Evolutionary conservation across 2,888 invertebrate species (phyloP).

Genomic region (Prionchulus punctatus): DNA sequence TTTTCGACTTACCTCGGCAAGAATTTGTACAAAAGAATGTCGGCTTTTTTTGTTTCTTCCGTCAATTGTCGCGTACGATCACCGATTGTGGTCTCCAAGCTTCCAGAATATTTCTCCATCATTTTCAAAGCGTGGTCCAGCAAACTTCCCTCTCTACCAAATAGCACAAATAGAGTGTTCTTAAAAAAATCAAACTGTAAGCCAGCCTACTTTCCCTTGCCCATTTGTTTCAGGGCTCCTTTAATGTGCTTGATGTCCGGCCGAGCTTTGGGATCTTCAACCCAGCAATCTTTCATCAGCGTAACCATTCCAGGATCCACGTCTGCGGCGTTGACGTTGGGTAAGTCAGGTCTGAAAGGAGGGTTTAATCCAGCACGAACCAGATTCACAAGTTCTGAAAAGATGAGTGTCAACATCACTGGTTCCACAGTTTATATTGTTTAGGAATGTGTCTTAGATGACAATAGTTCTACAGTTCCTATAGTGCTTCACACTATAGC

Average conservation of each 20-base stretch:
- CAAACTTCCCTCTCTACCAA: slow-evolving; percentile 70
- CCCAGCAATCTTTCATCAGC: slow-evolving; percentile 75
- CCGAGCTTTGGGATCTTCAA: slow-evolving; percentile 67
- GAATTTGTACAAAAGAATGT: slow-evolving; percentile 70
- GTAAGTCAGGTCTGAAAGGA: slow-evolving; percentile 8
- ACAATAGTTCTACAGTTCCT: too few species aligned
- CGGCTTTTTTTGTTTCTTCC: slow-evolving; percentile 91
- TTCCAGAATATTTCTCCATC: slow-evolving; percentile 93
- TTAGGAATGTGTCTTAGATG: too few species aligned
- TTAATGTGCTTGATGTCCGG: slow-evolving; percentile 72
- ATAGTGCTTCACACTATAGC: too few species aligned
- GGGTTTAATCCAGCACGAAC: slow-evolving; percentile 10
- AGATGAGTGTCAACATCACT: too few species aligned
- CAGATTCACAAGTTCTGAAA: slow-evolving; percentile 9
- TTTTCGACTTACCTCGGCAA: slow-evolving; percentile 2
- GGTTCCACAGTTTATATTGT: too few species aligned
- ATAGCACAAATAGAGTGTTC: too few species aligned
- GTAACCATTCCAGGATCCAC: slow-evolving; percentile 4
- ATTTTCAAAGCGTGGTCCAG: slow-evolving; percentile 94
- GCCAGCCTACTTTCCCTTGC: slow-evolving; percentile 57
- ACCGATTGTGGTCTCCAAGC: slow-evolving; percentile 75
- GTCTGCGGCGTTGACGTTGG: slow-evolving; percentile 3
- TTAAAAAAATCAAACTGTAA: neutral
- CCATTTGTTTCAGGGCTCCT: slow-evolving; percentile 70
- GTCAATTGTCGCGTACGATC: slow-evolving; percentile 79